phyloP scores from a whole-genome alignment of 37 sponge, comb jelly and placozoan genomes.

The Haliclona indistincta region DNA sequence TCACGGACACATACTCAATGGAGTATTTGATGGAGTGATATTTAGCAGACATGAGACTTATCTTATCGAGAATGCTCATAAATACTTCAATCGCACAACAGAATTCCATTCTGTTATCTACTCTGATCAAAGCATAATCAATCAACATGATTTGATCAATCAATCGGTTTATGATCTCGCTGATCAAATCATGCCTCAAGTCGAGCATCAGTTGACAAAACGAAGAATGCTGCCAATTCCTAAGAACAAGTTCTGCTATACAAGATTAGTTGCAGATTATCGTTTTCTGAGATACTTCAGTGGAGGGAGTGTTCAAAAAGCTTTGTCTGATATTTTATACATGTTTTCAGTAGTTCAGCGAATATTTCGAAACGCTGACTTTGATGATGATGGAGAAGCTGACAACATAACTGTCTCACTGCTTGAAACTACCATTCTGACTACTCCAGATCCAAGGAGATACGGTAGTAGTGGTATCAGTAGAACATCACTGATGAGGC shows the following conservation, averaged over 20 bases:
- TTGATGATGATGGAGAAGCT: constrained; percentile 33
- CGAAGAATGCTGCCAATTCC: no score
- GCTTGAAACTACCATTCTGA: not conserved
- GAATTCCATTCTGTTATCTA: constrained; percentile 70
- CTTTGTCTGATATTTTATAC: constrained; percentile 52
- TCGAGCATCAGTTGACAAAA: no score
- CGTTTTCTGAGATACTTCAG: constrained; percentile 48
- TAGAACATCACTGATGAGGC: constrained; percentile 32
- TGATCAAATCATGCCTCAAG: not conserved
- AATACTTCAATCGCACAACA: constrained; percentile 17
- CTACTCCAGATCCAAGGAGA: not conserved
- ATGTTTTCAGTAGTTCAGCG: constrained; percentile 20
- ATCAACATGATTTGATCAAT: constrained; percentile 3
- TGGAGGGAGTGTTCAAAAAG: constrained; percentile 17
- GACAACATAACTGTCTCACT: constrained; percentile 11
- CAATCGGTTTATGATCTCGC: constrained; percentile 24
- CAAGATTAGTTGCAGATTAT: constrained; percentile 72
- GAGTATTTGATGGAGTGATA: constrained; percentile 59
- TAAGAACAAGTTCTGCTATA: constrained; percentile 43
- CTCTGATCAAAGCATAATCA: no score
- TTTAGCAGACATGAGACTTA: constrained; percentile 10
- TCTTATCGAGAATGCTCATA: constrained; percentile 38
- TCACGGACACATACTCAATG: constrained; percentile 55
- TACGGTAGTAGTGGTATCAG: constrained; percentile 65
- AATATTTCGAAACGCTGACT: constrained; percentile 46